phyloP scores from a whole-genome alignment of 2,113 vertebrate species.

The Vulpes vulpes region DNA sequence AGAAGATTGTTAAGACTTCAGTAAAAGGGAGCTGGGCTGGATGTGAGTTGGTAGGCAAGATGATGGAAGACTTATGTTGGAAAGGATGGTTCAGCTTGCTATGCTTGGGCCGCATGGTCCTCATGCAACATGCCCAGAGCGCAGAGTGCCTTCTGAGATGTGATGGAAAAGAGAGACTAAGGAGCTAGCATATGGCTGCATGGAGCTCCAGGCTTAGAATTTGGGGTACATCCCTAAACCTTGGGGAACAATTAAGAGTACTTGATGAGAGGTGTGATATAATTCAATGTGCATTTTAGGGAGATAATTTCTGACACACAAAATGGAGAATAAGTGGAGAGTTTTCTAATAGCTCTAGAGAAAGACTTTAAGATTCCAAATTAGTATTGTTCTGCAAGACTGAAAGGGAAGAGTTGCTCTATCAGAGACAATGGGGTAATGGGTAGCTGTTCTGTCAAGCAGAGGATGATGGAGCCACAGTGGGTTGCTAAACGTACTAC shows the following conservation, averaged over 20 bases:
- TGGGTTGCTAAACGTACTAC: neutral
- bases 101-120: rapidly evolving
- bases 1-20: neutral
- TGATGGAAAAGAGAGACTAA: rapidly evolving
- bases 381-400: neutral
- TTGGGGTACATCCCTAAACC: neutral
- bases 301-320: neutral
- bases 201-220: neutral
- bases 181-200: rapidly evolving
- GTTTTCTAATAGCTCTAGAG: neutral
- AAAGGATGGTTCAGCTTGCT: neutral
- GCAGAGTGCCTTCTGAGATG: rapidly evolving
- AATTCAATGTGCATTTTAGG: neutral
- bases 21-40: neutral
- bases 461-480: neutral
- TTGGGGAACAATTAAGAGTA: neutral
- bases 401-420: neutral
- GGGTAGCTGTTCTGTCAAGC: rapidly evolving
- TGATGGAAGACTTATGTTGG: rapidly evolving
- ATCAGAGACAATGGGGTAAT: neutral
- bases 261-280: neutral
- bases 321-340: neutral
- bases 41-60: neutral
- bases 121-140: rapidly evolving
- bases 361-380: neutral